phyloP scores from a whole-genome alignment of 2,113 vertebrate species.

The Mormyrus iriodes region DNA sequence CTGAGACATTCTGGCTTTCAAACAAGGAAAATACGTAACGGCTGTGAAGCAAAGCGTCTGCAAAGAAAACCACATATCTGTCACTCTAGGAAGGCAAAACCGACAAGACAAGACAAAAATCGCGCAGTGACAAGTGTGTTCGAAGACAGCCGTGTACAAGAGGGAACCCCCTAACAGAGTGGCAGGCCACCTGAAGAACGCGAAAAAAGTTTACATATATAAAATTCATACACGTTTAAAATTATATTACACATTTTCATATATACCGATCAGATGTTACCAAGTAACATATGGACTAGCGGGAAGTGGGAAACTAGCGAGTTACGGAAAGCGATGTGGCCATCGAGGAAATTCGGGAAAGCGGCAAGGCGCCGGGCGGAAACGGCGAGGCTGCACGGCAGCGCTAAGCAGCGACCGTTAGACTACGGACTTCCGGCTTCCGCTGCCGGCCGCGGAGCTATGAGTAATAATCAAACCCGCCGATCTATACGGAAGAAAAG shows the following conservation, averaged over 20 bases:
- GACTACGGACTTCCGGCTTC: not conserved
- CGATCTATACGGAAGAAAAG: not conserved
- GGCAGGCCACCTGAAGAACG: no score
- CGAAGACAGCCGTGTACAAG: not conserved
- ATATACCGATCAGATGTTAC: not conserved
- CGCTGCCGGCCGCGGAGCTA: not conserved
- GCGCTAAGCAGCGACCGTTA: not conserved
- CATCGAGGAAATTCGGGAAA: no score
- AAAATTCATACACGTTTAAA: no score
- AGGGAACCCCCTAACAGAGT: no score
- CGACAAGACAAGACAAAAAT: not conserved
- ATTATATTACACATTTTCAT: no score
- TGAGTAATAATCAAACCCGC: not conserved
- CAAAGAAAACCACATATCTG: not conserved
- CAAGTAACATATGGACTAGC: not conserved
- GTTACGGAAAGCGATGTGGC: not conserved
- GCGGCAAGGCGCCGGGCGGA: not conserved
- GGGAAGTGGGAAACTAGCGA: not conserved
- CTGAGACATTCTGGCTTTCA: slow-evolving; percentile 62
- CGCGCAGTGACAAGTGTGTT: no score
- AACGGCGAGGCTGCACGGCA: not conserved
- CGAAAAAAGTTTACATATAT: no score
- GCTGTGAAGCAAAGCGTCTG: not conserved
- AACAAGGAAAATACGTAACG: slow-evolving; percentile 10
- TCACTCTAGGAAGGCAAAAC: not conserved